Evolutionary conservation across 2,888 invertebrate species (phyloP), one percentile per base, ranked within the genome.

Genomic region (Sinelater perroti): DNA sequence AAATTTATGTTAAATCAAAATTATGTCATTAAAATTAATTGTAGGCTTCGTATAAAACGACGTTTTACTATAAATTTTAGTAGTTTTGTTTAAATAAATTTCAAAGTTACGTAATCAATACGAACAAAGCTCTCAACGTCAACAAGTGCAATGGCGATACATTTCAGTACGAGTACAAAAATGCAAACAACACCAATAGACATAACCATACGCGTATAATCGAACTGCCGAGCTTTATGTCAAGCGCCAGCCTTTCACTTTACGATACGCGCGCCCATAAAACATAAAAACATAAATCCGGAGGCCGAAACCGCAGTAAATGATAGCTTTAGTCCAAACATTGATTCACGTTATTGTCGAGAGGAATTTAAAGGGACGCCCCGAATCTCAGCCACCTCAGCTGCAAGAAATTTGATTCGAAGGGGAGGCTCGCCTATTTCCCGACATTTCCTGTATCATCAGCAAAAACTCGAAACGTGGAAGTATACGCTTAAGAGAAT

Each of bases 271-370:
- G 40, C 35, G 21, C 33, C 31, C 45, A 53, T 53, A 53, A 53
- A 53, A 44, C 53, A 53, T 20, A 53, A 53, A 44, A 53, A 35
- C 53, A 53, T 53, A 53, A 53, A 53, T 31, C 33, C 33, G 18
- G 36, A 35, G 45, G 11, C 35, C 35, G 20, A 53, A 53, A 44
- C 44, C 31, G 45, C 42, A 53, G 53, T 52, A 40, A 40, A 40
- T 40, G 44, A 52, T 40, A 51, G 50, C 28, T 38, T 28, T 40
- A 38, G 50, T 40, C 40, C 30, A 18, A 17, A 40, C 50, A 51
- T 51, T 51, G 38, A 38, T 38, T 38, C 50, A 30, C 38, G 16
- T 40, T 40, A 40, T 40, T 40, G 40, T 40, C 11, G 20, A 7
- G 24, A 26, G 24, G 17, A 26, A 40, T 24, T 20, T 16, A 13